Conservation (phyloP, 2,113 vertebrate species). For the Tachuris rubrigastra region DNA sequence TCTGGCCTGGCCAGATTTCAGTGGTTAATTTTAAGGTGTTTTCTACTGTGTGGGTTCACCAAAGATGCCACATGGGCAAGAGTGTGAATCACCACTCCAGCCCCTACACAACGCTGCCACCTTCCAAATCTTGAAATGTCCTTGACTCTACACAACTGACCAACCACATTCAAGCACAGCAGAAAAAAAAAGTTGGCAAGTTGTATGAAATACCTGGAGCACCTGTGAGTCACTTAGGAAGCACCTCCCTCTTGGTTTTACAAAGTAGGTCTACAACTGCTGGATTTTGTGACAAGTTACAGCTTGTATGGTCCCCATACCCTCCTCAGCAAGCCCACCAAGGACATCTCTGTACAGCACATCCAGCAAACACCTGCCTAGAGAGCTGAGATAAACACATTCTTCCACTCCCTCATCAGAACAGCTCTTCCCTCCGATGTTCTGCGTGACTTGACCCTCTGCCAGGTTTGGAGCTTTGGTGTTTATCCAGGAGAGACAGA, state of each 20-base stretch:
- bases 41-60: not conserved
- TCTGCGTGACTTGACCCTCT: slow-evolving; percentile 1
- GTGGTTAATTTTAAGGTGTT: not conserved
- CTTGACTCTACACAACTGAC: not conserved
- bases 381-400: not conserved
- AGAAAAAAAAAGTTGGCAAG: not conserved
- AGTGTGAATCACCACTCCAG: not conserved
- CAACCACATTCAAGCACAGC: not conserved
- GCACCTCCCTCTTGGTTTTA: not conserved
- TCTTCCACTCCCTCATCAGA: not conserved
- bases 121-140: not conserved
- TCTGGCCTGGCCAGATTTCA: not conserved
- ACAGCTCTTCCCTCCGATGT: not conserved
- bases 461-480: slow-evolving; percentile 42
- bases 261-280: not conserved
- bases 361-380: not conserved
- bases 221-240: not conserved
- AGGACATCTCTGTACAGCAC: not conserved
- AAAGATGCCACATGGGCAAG: not conserved
- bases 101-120: rapidly evolving
- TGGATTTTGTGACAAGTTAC: not conserved
- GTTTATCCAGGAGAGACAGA: slow-evolving; percentile 24
- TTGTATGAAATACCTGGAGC: not conserved
- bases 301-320: not conserved
- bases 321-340: not conserved